Conservation (phyloP, 2,797 vertebrate genomes). For the Syndactyla subalaris region DNA sequence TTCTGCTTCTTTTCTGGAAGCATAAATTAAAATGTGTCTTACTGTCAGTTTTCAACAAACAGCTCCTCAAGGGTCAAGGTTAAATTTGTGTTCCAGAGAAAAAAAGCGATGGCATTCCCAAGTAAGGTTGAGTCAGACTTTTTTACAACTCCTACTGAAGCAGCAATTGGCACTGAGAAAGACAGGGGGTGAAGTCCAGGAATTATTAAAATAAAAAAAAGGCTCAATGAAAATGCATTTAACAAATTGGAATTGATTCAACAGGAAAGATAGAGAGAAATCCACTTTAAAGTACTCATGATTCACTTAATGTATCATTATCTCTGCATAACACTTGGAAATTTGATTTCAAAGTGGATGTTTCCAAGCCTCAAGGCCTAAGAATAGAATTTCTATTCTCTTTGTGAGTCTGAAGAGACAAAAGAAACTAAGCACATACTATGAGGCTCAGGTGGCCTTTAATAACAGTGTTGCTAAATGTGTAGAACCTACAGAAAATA, state of each 20-base stretch:
- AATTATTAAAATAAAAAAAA: conserved; percentile 4
- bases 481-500: neutral
- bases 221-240: conserved; percentile 10
- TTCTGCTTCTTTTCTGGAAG: neutral
- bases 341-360: conserved; percentile 15
- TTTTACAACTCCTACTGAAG: neutral
- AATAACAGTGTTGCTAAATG: neutral
- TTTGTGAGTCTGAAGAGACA: neutral
- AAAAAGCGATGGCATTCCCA: neutral
- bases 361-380: neutral
- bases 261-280: neutral
- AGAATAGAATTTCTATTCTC: conserved; percentile 3
- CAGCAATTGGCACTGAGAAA: neutral
- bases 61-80: neutral
- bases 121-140: neutral
- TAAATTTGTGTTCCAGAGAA: neutral
- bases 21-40: neutral
- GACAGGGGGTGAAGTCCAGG: neutral
- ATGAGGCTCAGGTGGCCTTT: neutral
- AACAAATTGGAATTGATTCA: neutral
- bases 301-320: conserved; percentile 17
- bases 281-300: neutral
- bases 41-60: neutral
- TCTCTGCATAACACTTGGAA: neutral
- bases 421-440: neutral